These are phyloP conservation scores for Delichon dasypus DNA, from an alignment of 2,797 vertebrate species.

Conservation along the genomic window DNA sequence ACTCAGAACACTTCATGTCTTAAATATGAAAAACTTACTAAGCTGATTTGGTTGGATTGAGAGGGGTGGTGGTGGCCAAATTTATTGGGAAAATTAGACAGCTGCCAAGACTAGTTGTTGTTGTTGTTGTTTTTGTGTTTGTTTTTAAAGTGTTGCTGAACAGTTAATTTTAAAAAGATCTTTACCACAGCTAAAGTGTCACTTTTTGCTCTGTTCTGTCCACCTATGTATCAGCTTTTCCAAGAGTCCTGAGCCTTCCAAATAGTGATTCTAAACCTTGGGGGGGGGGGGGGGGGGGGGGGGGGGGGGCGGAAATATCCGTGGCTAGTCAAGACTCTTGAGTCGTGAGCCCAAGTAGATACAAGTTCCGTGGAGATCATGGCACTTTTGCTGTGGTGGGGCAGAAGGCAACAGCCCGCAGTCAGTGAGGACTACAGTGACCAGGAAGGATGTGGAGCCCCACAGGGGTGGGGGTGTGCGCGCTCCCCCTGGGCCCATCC, in stretches of 20 bases:
- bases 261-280: background rate
- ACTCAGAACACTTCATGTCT: background rate
- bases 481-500: background rate
- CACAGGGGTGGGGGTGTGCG: fast-evolving
- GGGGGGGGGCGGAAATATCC: too few relatives aligned
- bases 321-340: background rate
- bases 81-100: background rate
- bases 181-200: background rate
- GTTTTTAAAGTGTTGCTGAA: background rate
- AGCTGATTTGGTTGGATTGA: background rate
- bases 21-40: background rate
- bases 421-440: background rate
- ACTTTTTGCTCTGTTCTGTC: background rate
- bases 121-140: too few relatives aligned
- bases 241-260: background rate
- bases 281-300: too few relatives aligned
- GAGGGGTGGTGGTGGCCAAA: background rate
- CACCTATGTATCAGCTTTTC: background rate
- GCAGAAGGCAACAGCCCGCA: too few relatives aligned
- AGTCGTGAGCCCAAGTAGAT: background rate
- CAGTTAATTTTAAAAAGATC: fast-evolving
- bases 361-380: background rate
- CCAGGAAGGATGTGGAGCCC: fast-evolving
- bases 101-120: background rate
- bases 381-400: background rate